Evolutionary conservation across 2,888 invertebrate genomes (phyloP).

Genomic region (Seira ritae): DNA sequence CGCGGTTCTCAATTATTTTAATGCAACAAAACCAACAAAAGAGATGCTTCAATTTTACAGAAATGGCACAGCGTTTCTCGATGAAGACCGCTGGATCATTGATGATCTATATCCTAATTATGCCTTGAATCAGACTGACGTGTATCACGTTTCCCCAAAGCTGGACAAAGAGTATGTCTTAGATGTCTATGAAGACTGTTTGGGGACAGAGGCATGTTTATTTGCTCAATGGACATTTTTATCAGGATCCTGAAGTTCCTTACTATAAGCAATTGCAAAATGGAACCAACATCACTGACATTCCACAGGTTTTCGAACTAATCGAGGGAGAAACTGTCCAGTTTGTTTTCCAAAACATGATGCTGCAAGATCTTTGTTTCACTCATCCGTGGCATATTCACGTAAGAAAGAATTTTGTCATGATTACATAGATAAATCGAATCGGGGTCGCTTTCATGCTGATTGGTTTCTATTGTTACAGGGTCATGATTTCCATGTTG

Average conservation of each 20-base stretch:
- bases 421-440: background rate
- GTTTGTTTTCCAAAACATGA: conserved; percentile 62
- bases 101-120: conserved; percentile 52
- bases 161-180: conserved; percentile 57
- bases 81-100: conserved; percentile 54
- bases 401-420: no score
- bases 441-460: background rate
- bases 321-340: conserved; percentile 60
- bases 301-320: conserved; percentile 62
- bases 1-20: conserved; percentile 49
- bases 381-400: conserved; percentile 66
- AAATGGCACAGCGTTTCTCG: background rate
- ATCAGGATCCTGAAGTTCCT: conserved; percentile 54
- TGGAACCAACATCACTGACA: conserved; percentile 58
- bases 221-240: conserved; percentile 60
- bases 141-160: conserved; percentile 45
- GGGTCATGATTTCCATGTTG: conserved; percentile 59
- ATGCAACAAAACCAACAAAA: conserved; percentile 31
- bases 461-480: conserved; percentile 19
- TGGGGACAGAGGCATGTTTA: conserved; percentile 43
- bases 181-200: conserved; percentile 52
- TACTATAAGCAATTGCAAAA: conserved; percentile 49
- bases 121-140: conserved; percentile 50
- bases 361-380: conserved; percentile 45
- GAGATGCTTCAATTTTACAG: conserved; percentile 33